Conservation (phyloP, 2,797 vertebrate genomes). For the Fringilla coelebs region DNA sequence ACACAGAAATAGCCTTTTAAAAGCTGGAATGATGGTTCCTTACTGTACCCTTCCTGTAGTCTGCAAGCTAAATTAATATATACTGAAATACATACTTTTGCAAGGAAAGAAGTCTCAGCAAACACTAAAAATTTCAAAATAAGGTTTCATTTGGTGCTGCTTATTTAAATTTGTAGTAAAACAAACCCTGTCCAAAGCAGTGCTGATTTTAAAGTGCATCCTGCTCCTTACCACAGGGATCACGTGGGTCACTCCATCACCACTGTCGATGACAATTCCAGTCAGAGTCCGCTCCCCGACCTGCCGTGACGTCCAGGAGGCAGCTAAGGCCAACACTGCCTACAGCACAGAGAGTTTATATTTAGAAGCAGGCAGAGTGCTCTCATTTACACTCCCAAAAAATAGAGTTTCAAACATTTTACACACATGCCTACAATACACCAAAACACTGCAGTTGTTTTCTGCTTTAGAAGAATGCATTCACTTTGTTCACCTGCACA, state of each 20-base stretch:
- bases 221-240: slow-evolving; percentile 76
- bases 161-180: background rate
- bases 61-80: background rate
- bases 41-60: background rate
- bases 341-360: background rate
- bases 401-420: background rate
- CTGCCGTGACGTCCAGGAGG: slow-evolving; percentile 79
- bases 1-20: background rate
- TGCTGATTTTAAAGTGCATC: background rate
- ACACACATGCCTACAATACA: fast-evolving
- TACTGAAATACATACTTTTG: background rate
- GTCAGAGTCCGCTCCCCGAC: slow-evolving; percentile 78
- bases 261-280: slow-evolving; percentile 77
- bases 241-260: slow-evolving; percentile 78
- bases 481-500: slow-evolving; percentile 77
- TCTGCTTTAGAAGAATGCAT: background rate
- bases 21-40: background rate
- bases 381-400: background rate
- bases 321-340: slow-evolving; percentile 78
- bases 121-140: background rate
- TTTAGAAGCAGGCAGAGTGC: background rate
- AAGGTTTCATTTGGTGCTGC: background rate
- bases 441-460: background rate
- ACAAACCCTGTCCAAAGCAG: background rate
- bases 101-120: background rate